Evolutionary conservation across 2,113 vertebrate species (phyloP), one percentile per base, ranked within the genome.

Genomic region (Aphyosemion australe): DNA sequence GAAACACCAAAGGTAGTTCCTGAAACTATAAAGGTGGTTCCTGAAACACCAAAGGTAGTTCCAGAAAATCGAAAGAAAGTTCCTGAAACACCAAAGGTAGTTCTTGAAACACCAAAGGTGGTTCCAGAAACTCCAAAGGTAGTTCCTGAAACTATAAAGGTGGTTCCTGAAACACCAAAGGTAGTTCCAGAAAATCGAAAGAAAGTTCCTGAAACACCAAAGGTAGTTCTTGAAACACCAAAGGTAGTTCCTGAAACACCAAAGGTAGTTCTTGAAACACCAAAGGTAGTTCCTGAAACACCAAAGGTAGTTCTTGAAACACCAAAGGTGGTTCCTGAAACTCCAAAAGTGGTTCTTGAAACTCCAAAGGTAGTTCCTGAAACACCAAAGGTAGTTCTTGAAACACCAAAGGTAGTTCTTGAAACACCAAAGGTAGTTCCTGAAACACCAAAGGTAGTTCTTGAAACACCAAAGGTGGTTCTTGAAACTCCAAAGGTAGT

Each of bases 221-320:
- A 64, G 19, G 64, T 20, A 11, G n/a, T 67, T 6, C 41, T 13
- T 14, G 58, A 70, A 21, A 20, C 6, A 20, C 65, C 41, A 9
- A 64, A 65, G 18, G 60, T 34, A 19, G 8, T 69, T 58, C 15
- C 19, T 8, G 60, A 69, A 9, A 15, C 0, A 45, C 34, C 62
- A 39, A 52, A 64, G 16, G 45, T 16, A 6, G 45, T 58, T 8
- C 43, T 10, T 1, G n/a, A 50, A 57, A 19, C 1, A 8, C 32
- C 20, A 5, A 45, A 54, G 34, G 57, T n/a, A 6, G 0, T 32
- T 13, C 90, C 85, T 87, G 90, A 78, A 18, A 12, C 7, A 52
- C 50, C 31, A 12, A 54, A 31, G 18, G 19, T 14, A 15, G 37
- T 57, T 3, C 13, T 8, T 1, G 20, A 67, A 14, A 12, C 1